phyloP scores from a whole-genome alignment of 2,113 vertebrate genomes.

The Gymnocephalus cernua region DNA sequence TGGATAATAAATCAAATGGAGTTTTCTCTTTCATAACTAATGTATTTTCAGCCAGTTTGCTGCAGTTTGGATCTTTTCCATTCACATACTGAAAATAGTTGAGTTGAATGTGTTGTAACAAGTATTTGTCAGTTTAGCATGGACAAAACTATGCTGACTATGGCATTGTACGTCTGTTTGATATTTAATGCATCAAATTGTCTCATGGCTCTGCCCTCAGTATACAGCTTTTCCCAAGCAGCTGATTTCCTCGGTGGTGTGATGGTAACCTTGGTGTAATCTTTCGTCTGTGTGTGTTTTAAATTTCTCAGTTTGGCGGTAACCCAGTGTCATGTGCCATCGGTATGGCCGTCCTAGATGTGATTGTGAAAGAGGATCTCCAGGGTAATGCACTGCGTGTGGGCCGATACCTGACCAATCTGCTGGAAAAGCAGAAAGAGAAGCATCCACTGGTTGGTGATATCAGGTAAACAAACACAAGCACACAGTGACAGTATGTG shows the following conservation, averaged over 20 bases:
- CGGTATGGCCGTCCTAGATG: slow-evolving; percentile 91
- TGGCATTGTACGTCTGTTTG: too few species aligned
- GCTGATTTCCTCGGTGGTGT: not conserved
- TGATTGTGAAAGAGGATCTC: slow-evolving; percentile 94
- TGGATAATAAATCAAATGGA: not conserved
- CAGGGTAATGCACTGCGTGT: slow-evolving; percentile 89
- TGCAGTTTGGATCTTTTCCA: not conserved
- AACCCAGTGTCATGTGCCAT: slow-evolving; percentile 97
- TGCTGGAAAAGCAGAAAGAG: slow-evolving; percentile 88
- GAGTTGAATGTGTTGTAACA: not conserved
- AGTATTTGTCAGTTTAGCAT: not conserved
- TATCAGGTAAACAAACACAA: slow-evolving; percentile 83
- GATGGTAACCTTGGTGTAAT: slow-evolving; percentile 7
- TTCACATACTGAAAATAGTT: not conserved
- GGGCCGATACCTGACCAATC: slow-evolving; percentile 86
- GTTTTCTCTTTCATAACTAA: not conserved
- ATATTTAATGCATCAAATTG: not conserved
- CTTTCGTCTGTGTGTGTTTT: slow-evolving; percentile 41
- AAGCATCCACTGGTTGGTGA: slow-evolving; percentile 93
- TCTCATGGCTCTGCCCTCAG: not conserved
- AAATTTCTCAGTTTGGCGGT: slow-evolving; percentile 90
- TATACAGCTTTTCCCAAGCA: not conserved
- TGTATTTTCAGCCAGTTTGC: not conserved
- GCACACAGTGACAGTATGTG: slow-evolving; percentile 1
- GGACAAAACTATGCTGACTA: not conserved